Percentiles rank a stretch among this genome's conserved stretches.
Conservation (phyloP, 2,888 invertebrate genomes). For the Campoplex nolae region DNA sequence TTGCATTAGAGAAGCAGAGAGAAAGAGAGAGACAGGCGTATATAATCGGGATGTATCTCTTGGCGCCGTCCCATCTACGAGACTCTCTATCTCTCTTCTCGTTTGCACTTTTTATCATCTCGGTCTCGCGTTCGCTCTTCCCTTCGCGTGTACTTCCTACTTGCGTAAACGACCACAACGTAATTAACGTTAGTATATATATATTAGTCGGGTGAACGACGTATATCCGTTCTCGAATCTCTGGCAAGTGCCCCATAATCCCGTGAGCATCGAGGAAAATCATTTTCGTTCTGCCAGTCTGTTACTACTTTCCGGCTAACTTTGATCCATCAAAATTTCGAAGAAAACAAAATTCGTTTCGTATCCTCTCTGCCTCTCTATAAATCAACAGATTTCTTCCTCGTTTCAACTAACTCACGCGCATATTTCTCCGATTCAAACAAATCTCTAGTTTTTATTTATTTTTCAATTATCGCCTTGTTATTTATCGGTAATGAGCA, state of each 20-base stretch:
- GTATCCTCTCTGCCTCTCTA: neutral
- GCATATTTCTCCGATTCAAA: neutral
- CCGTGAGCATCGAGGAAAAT: conserved; percentile 20
- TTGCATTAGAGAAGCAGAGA: conserved; percentile 13
- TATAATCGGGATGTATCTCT: conserved; percentile 60
- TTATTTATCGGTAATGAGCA: neutral
- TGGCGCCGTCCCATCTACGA: conserved; percentile 63
- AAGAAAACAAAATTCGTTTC: conserved; percentile 20
- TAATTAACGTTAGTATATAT: conserved; percentile 61
- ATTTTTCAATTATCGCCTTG: neutral
- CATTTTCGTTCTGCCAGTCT: conserved; percentile 5
- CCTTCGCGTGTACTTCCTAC: conserved; percentile 55
- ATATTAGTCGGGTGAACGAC: conserved; percentile 45
- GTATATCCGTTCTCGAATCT: conserved; percentile 54
- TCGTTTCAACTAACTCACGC: neutral
- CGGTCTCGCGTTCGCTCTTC: conserved; percentile 20
- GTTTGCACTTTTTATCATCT: conserved; percentile 8
- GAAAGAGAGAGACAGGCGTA: conserved; percentile 9
- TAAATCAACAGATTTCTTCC: conserved; percentile 15
- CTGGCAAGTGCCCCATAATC: conserved; percentile 60
- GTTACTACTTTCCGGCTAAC: conserved; percentile 45
- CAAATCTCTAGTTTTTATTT: neutral
- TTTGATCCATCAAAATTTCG: conserved; percentile 51
- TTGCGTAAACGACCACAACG: conserved; percentile 65
- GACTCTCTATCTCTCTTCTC: conserved; percentile 21